Base-by-base conservation (phyloP, 2,888 invertebrate species). In the Eristalis pertinax region DNA sequence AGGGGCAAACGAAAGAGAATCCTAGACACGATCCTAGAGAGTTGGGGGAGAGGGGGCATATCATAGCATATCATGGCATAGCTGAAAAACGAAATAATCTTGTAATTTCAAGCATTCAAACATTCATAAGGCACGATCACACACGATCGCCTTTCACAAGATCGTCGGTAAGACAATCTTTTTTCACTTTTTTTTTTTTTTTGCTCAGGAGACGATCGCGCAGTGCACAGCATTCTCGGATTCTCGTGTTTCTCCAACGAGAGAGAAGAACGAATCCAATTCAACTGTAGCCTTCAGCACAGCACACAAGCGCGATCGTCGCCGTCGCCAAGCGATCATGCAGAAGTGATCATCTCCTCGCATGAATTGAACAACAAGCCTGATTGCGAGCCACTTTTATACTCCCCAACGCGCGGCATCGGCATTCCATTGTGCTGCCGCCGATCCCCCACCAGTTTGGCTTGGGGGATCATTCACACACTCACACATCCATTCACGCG, bases 41-140 rank as follows among this genome's bases (percentile, higher is more conserved):
- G 56, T 24, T 1, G 13, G 22, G 41, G 62, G 72, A 68, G 29
- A 13, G 69, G 32, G 68, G 72, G 69, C 24, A 81, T 73, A n/a
- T 7, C 19, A 50, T 77, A 63, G 73, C 76, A 67, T 73, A 73
- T 11, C 82, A 78, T 78, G 67, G 41, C 84, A 87, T 87, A 74
- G 67, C 87, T 87, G 87, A 84, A 87, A 87, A 69, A 62, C 15
- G 41, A 43, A 56, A 60, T 32, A 32, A 63, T 63, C 65, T 77
- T 60, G 67, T 76, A 75, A 87, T 65, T 77, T 87, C 58, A 84
- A 76, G 79, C 68, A 87, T 87, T 75, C 86, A 84, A 76, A 84
- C 69, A 87, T 87, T 75, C 86, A 84, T 80, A 63, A 10, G 41
- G 11, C 60, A 26, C 11, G 38, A 24, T 24, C 13, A 15, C 24